Evolutionary conservation across 2,113 vertebrate genomes (phyloP), one percentile per base, ranked within the genome.

Genomic region (Tylochromis polylepis): DNA sequence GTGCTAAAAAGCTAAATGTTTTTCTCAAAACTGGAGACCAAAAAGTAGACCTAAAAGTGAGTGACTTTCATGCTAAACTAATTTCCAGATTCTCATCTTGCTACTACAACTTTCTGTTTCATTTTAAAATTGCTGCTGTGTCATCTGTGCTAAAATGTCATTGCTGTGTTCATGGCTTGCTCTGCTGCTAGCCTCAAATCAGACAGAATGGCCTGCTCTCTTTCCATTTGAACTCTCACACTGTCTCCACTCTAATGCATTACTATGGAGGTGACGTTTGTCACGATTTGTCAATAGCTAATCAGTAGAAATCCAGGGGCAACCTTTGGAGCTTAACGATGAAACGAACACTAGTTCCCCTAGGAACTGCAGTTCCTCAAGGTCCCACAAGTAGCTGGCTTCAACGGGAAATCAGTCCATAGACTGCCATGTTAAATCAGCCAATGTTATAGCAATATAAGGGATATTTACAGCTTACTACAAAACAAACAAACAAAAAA

Each of bases 401-500:
- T 38, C 67, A 72, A 29, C 0, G 49, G 22, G 15, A 29, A 49
- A 18, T 8, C 67, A 29, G 22, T 49, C 5, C 9, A 55, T 11
- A 22, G 53, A 55, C 20, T 75, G 22, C 15, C 41, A 29, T 75
- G 15, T 49, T 75, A 75, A 72, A 27, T 49, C 24, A 46, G 9
- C 65, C 5, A 38, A 15, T 15, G 8, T 49, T 49, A 75, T 9
- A 29, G 67, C 22, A 38, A 65, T 38, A 75, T 3, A 49, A 75
- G 20, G 3, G 5, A 49, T 75, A 20, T 1, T 49, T 53, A 53
- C 49, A 53, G 18, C 49, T 14, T 51, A 18, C 2, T 20, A 18
- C 18, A 29, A 49, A 46, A 46, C n/a, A n/a, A n/a, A n/a, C n/a
- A n/a, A n/a, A n/a, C n/a, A n/a, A 62, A 29, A 60, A 4, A 0